phyloP scores from a whole-genome alignment of 2,797 vertebrate genomes.

The Hypotaenidia philippensis region DNA sequence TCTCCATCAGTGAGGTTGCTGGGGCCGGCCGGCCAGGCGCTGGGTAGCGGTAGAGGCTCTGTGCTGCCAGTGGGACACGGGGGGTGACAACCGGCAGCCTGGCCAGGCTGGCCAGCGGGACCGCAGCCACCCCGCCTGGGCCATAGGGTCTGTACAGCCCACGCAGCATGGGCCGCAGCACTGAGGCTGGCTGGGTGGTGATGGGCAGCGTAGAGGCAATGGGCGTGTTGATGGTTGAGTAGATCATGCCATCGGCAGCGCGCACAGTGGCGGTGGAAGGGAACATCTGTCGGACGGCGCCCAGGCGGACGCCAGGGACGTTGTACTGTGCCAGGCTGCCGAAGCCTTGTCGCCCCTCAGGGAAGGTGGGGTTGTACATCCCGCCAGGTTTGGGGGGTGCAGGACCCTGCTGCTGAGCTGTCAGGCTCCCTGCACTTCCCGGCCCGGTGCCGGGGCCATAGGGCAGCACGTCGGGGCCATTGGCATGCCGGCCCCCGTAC shows the following conservation, averaged over 20 bases:
- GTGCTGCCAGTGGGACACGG: slow-evolving; percentile 88
- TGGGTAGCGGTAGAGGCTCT: slow-evolving; percentile 89
- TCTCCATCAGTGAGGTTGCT: slow-evolving; percentile 84
- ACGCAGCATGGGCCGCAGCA: slow-evolving; percentile 89
- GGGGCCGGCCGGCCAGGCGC: slow-evolving; percentile 79
- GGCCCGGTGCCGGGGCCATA: slow-evolving; percentile 78
- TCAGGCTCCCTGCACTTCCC: background rate
- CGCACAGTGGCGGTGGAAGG: slow-evolving; percentile 89
- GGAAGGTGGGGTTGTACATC: slow-evolving; percentile 88
- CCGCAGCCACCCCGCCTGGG: slow-evolving; percentile 87
- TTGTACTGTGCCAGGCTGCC: slow-evolving; percentile 85
- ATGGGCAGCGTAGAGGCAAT: slow-evolving; percentile 99
- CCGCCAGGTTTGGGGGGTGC: slow-evolving; percentile 81
- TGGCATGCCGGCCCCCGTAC: slow-evolving; percentile 88
- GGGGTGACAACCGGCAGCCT: slow-evolving; percentile 91
- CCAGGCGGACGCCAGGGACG: slow-evolving; percentile 86
- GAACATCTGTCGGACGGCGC: slow-evolving; percentile 89
- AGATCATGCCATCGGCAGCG: slow-evolving; percentile 97
- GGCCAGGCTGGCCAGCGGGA: slow-evolving; percentile 92
- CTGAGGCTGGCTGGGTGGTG: slow-evolving; percentile 95
- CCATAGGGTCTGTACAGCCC: slow-evolving; percentile 91
- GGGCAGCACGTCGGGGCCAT: slow-evolving; percentile 86
- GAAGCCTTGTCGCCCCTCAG: slow-evolving; percentile 89
- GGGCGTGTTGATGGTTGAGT: slow-evolving; percentile 98
- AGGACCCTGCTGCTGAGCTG: slow-evolving; percentile 29